Evolutionary conservation across 2,797 vertebrate species (phyloP), one percentile per base, ranked within the genome.

Genomic region (Leptoclinus maculatus): DNA sequence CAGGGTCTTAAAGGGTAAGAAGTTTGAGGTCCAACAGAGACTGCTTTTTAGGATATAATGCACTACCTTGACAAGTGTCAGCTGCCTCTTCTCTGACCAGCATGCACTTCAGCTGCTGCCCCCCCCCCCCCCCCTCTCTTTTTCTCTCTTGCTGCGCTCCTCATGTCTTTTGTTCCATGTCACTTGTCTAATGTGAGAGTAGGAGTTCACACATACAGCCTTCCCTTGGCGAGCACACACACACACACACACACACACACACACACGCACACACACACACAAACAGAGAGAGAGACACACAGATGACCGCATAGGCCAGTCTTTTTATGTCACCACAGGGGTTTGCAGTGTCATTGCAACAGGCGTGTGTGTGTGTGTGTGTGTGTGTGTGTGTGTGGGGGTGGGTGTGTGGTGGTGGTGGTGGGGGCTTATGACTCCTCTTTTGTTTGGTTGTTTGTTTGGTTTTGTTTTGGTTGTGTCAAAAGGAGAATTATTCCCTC

Each of bases 401-500:
- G 73, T 49, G n/a, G 7, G 53, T 43, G 41, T 49, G 34, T 23
- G 41, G 71, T 68, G 57, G n/a, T 76, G 66, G 49, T 57, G 47
- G 66, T 75, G 68, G 5, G 32, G 14, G 27, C 69, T 66, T 70
- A 51, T 73, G 74, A 83, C 68, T 86, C 76, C 19, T 84, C 76
- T 83, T 88, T 87, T n/a, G n/a, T n/a, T n/a, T n/a, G n/a, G n/a
- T n/a, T n/a, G n/a, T n/a, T n/a, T n/a, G n/a, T n/a, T n/a, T n/a
- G n/a, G n/a, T n/a, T n/a, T n/a, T n/a, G n/a, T n/a, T n/a, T n/a
- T 72, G 79, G 51, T 41, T 65, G 71, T 86, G 80, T 87, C 83
- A 88, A 88, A 86, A 77, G 78, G 59, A 86, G 83, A 90, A 87
- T 85, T 83, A 90, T 84, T 80, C 80, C 65, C 83, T 83, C 29